Conservation (phyloP, 1,140 invertebrate species). For the Chironomus tepperi region DNA sequence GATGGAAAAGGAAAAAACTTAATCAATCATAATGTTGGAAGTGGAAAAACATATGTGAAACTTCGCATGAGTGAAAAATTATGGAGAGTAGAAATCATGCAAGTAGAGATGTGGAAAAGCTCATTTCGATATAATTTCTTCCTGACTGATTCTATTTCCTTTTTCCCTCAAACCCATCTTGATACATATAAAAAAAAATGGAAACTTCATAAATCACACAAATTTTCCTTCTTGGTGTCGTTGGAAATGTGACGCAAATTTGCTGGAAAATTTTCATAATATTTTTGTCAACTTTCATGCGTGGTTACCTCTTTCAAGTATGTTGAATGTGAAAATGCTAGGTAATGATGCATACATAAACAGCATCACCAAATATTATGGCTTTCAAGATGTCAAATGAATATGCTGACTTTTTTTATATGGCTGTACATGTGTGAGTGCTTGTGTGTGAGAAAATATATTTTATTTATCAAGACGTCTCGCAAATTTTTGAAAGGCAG, state of each 20-base stretch:
- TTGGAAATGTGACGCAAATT: not conserved
- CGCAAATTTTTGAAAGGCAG: too few relatives aligned
- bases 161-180: not conserved
- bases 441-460: too few relatives aligned
- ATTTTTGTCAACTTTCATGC: constrained; percentile 22
- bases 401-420: too few relatives aligned
- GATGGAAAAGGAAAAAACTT: not conserved
- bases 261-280: constrained; percentile 20
- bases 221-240: not conserved
- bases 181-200: not conserved
- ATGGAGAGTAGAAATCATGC: not conserved
- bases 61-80: constrained; percentile 20
- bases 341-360: constrained; percentile 22
- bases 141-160: not conserved
- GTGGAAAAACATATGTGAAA: constrained; percentile 4
- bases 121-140: not conserved
- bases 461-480: too few relatives aligned
- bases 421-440: too few relatives aligned
- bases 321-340: not conserved
- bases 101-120: not conserved
- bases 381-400: too few relatives aligned
- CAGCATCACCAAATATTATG: not conserved
- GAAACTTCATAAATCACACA: not conserved
- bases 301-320: not conserved
- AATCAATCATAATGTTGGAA: constrained; percentile 13